These are phyloP conservation scores for Leptinotarsa tumamoca DNA, from an alignment of 2,888 invertebrate genomes.

Conservation along the genomic window DNA sequence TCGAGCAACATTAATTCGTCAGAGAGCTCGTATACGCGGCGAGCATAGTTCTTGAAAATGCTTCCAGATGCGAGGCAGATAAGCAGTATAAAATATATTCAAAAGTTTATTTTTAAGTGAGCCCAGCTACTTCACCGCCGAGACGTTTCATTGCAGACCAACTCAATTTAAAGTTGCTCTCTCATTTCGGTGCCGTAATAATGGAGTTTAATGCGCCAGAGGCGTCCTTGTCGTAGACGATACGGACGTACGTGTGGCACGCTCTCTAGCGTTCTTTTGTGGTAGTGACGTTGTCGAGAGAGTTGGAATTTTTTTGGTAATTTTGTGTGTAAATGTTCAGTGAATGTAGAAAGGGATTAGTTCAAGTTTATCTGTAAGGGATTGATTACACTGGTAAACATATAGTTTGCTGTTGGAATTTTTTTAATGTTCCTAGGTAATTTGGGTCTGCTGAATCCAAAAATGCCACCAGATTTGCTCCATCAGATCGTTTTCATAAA, in stretches of 20 bases:
- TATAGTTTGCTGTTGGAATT: too few species aligned
- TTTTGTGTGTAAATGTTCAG: too few species aligned
- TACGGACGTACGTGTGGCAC: conserved; percentile 1
- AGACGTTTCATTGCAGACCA: conserved; percentile 35
- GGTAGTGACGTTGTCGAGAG: neutral
- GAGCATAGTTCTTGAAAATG: conserved; percentile 26
- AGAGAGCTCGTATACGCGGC: neutral
- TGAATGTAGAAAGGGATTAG: too few species aligned
- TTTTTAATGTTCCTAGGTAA: too few species aligned
- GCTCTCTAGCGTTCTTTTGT: neutral
- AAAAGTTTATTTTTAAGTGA: conserved; percentile 42
- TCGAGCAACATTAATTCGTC: neutral
- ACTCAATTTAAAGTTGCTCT: conserved; percentile 42
- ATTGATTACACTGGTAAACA: too few species aligned
- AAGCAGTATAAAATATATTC: conserved; percentile 38
- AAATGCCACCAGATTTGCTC: too few species aligned
- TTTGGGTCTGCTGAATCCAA: too few species aligned
- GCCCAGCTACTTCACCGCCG: conserved; percentile 28
- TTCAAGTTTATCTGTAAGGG: too few species aligned
- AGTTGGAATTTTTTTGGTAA: neutral
- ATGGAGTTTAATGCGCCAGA: conserved; percentile 28
- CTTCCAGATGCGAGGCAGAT: conserved; percentile 35
- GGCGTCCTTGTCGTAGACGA: conserved; percentile 10
- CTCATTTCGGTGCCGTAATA: conserved; percentile 34
- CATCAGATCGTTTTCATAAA: too few species aligned